A percentile compares a stretch with the other conserved stretches of the same genome.
These are phyloP conservation scores for Lepisosteus oculatus DNA, from an alignment of 2,113 vertebrate genomes.

Conservation along the genomic window DNA sequence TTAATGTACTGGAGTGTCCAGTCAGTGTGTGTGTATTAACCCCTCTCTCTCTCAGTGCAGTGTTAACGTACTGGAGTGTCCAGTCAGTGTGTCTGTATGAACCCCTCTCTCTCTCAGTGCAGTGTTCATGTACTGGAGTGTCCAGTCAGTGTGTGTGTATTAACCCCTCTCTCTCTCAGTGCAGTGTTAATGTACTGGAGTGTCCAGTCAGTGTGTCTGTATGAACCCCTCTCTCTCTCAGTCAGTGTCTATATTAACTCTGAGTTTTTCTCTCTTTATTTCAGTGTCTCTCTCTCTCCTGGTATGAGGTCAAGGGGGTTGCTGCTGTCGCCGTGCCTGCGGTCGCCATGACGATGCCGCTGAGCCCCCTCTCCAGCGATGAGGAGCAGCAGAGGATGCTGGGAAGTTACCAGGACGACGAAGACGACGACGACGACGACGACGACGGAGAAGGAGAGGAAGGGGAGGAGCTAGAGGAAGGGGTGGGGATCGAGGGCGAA, in stretches of 20 bases:
- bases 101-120: too few species aligned
- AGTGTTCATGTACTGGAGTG: too few species aligned
- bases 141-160: too few species aligned
- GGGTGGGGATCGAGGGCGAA: slow-evolving; percentile 35
- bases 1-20: too few species aligned
- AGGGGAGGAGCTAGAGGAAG: slow-evolving; percentile 71
- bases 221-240: neutral
- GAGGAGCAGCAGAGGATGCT: slow-evolving; percentile 86
- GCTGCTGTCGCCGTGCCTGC: slow-evolving; percentile 63
- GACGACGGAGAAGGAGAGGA: slow-evolving; percentile 83
- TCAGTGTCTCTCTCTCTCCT: slow-evolving; percentile 46
- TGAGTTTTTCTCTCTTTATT: slow-evolving; percentile 29
- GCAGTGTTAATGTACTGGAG: too few species aligned
- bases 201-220: too few species aligned
- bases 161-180: too few species aligned
- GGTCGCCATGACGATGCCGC: slow-evolving; percentile 86
- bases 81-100: slow-evolving; percentile 22
- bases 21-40: too few species aligned
- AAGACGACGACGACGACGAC: slow-evolving; percentile 76
- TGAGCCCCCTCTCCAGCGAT: slow-evolving; percentile 87
- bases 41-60: too few species aligned
- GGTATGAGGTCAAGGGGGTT: slow-evolving; percentile 64
- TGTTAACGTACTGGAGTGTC: too few species aligned
- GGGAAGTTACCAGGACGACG: slow-evolving; percentile 72
- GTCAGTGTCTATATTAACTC: neutral